Evolutionary conservation across 2,113 vertebrate species (phyloP), one percentile per base, ranked within the genome.

Genomic region (Ammodramus savannarum): DNA sequence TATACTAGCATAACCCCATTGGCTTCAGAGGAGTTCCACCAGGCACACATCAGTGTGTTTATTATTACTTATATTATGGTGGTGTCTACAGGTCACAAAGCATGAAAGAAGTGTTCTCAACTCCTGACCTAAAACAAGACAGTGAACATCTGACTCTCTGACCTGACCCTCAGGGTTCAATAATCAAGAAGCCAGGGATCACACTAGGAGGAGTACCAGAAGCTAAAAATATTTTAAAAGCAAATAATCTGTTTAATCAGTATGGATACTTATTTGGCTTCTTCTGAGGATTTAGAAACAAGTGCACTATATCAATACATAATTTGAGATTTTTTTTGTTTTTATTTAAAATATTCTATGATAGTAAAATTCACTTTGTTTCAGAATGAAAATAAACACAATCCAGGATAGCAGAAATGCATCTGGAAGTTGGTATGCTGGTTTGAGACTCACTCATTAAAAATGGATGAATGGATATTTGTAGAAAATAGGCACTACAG

Each of bases 371-470:
- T 82, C 31, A 74, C 38, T 94, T 85, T 52, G 17, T 81, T 93
- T 85, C 62, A 71, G 82, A 85, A 88, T 55, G 13, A 97, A 94
- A 93, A 95, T 38, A 96, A 95, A 88, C 55, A 41, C 67, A 69
- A 59, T 51, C 38, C 36, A 49, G 68, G 63, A 86, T 2, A 90
- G 43, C 15, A 87, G 87, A 93, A 91, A 91, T 69, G 46, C 55
- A 71, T 80, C 55, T 66, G 55, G 43, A 96, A 95, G 55, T 54
- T 82, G 77, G 54, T 82, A 73, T 87, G 59, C 52, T 46, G 21
- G 34, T 91, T 46, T 87, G 39, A 73, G 36, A 85, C 80, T 87
- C 21, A 14, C 10, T 83, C 51, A 63, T 48, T 91, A 67, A 77
- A 89, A 91, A 77, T 15, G 46, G 41, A 31, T 82, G 15, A 81